These are phyloP conservation scores for Caenorhabditis parvicauda DNA, from an alignment of 2,888 invertebrate species.

Conservation along the genomic window DNA sequence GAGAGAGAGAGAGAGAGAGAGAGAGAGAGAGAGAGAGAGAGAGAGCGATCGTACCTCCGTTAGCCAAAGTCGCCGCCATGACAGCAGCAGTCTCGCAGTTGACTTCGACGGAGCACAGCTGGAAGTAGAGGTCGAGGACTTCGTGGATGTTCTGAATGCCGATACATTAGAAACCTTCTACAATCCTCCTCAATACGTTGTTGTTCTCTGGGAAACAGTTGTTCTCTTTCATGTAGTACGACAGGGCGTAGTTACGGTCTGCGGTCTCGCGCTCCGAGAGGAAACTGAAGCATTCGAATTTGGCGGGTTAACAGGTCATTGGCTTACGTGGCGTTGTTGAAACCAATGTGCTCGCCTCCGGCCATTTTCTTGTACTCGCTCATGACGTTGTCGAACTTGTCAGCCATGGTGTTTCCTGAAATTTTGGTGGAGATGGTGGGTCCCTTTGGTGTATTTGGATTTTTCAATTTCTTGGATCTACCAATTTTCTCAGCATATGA, in stretches of 20 bases:
- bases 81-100: constrained; percentile 88
- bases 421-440: background rate
- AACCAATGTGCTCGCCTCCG: constrained; percentile 81
- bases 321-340: constrained; percentile 82
- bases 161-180: background rate
- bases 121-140: constrained; percentile 66
- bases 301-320: constrained; percentile 69
- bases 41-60: constrained; percentile 73
- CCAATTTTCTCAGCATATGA: no score
- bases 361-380: constrained; percentile 69
- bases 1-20: background rate
- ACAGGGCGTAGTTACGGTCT: constrained; percentile 91
- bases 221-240: constrained; percentile 92
- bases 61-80: constrained; percentile 91
- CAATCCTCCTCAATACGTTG: no score
- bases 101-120: constrained; percentile 93
- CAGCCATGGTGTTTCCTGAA: constrained; percentile 63
- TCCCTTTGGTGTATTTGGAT: background rate
- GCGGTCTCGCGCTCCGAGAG: constrained; percentile 92
- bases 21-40: background rate
- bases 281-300: constrained; percentile 68
- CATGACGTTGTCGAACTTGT: constrained; percentile 64
- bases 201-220: constrained; percentile 76
- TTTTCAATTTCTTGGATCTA: background rate
- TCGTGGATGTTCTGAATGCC: no score